phyloP scores from a whole-genome alignment of 2,888 invertebrate species.

The Taenaris catops region DNA sequence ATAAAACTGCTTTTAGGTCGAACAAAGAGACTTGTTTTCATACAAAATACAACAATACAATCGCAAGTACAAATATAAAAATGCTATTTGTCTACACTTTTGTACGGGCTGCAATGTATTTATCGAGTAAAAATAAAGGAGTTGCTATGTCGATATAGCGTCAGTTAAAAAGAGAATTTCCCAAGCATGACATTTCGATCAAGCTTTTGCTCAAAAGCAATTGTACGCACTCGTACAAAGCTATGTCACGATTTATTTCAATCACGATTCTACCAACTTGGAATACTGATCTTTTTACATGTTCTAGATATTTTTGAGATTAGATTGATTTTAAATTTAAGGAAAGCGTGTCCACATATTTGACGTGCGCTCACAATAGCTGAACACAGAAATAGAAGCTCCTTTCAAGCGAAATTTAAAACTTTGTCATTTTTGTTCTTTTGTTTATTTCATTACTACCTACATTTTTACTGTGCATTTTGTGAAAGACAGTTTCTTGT shows the following conservation, averaged over 20 bases:
- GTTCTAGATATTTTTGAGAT: background rate
- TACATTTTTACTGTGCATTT: too few relatives aligned
- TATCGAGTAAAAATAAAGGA: too few relatives aligned
- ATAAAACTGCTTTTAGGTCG: conserved; percentile 30
- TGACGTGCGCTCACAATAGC: too few relatives aligned
- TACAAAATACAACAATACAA: conserved; percentile 30
- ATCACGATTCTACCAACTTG: background rate
- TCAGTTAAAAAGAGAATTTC: conserved; percentile 1
- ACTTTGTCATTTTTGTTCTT: too few relatives aligned
- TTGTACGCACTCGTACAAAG: background rate
- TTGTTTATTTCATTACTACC: too few relatives aligned
- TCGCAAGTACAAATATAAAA: conserved; percentile 3
- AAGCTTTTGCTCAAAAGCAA: background rate
- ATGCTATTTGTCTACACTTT: conserved; percentile 3
- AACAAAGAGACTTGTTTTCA: conserved; percentile 36
- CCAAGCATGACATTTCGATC: conserved; percentile 2
- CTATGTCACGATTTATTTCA: conserved; percentile 1
- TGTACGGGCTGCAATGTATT: too few relatives aligned
- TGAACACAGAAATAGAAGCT: too few relatives aligned
- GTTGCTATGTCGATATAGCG: too few relatives aligned
- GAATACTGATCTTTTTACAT: background rate
- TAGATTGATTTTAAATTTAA: too few relatives aligned
- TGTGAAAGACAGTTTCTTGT: too few relatives aligned
- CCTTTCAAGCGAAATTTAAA: too few relatives aligned
- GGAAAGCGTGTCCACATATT: too few relatives aligned